Evolutionary conservation across 2,888 invertebrate species (phyloP), one percentile per base, ranked within the genome.

Genomic region (Empis livida): DNA sequence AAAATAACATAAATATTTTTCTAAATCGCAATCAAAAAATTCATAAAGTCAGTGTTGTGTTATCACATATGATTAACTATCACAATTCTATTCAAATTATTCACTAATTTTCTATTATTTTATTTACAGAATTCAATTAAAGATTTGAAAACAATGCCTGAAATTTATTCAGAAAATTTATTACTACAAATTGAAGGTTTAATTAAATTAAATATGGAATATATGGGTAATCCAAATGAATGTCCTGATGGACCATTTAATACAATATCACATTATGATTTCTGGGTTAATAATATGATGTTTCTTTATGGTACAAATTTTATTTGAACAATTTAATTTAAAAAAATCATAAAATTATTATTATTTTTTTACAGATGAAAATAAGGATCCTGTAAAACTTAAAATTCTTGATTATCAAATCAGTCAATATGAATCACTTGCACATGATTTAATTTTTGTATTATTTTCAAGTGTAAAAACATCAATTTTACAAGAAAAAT

Each of bases 251-350:
- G 69, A 23, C 68, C 71, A 0, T 79, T 73, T 65, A 71, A 69
- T 1, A 73, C 76, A 0, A 68, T 77, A 16, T 65, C 71, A 2
- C 79, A 79, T 53, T 65, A 70, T 1, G 79, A 79, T 58, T 70
- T 76, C 44, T 79, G 79, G 79, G 72, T 74, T 13, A 79, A 78
- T 56, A 79, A 79, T 53, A 68, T 78, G 2, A 72, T 79, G 71
- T 62, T 78, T 13, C 63, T 69, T 46, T 67, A 68, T 46, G 69
- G 76, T 60, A 56, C 53, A 20, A 38, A 11, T 16, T 16, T 30
- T n/a, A n/a, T n/a, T n/a, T n/a, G n/a, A n/a, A 8, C 11, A 30
- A 2, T 32, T 41, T 16, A 13, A n/a, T 38, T 8, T 39, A 16
- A 40, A n/a, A 17, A 15, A 14, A 15, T 13, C 10, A 40, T n/a